Base-by-base conservation (phyloP, 2,888 invertebrate species). In the Ectobius pallidus region DNA sequence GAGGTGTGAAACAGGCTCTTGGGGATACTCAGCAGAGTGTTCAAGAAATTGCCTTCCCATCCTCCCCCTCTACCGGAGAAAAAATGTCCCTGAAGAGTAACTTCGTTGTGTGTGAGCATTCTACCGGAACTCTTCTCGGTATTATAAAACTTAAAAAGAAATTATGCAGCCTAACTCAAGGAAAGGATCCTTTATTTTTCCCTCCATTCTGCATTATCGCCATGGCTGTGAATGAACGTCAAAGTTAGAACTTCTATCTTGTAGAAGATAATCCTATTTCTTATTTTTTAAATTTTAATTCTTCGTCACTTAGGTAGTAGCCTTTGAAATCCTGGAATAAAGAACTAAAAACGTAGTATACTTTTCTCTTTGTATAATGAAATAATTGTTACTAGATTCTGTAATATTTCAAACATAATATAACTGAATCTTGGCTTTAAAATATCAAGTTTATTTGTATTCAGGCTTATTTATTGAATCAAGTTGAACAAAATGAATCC, bases 1-100 rank as follows among this genome's bases (percentile, higher is more conserved):
- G 73, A 73, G 73, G 68, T 73, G 71, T 71, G 71, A 67, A 73
- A 34, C 58, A 58, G 70, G 32, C 73, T 30, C 58, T 1, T 20
- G 69, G 63, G 52, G 63, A 34, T 55, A 20, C 18, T 68, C 27
- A 30, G 42, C 55, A 72, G 58, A 46, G 52, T 69, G 25, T 27
- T 42, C 72, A 16, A 32, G 72, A 69, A 69, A 72, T 69, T 72
- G 49, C 62, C 52, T 44, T 22, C 42, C 42, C 65, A 62, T 11
- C 65, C 14, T 58, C n/a, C 18, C 25, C 27, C 46, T n/a, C n/a
- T n/a, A 46, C 46, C 46, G 4, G 11, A n/a, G n/a, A n/a, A 46
- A 46, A 46, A 46, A 46, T 14, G n/a, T 46, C 58, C 32, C 22
- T 16, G 16, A 58, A 30, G 58, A 58, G n/a, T 25, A 58, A 30